A percentile compares a stretch with the other conserved stretches of the same genome.
These are phyloP conservation scores for Malurus melanocephalus DNA, from an alignment of 2,113 vertebrate species.

Conservation along the genomic window DNA sequence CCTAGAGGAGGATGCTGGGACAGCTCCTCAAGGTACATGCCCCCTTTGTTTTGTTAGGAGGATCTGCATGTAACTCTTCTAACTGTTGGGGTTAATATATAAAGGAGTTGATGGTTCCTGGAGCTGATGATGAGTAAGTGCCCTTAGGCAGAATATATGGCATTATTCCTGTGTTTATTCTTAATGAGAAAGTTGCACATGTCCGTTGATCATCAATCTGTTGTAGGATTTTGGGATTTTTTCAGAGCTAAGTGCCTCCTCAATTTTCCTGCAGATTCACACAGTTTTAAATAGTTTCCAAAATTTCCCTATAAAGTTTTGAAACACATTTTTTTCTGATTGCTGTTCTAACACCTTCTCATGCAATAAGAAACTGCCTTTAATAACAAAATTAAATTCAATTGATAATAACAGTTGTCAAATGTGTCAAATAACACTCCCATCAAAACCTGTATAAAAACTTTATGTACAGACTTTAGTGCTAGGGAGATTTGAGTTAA, in stretches of 20 bases:
- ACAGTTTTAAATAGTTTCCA: background rate
- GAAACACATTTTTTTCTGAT: background rate
- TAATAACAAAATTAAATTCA: background rate
- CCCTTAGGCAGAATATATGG: background rate
- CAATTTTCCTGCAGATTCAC: background rate
- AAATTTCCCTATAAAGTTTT: background rate
- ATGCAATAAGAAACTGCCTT: background rate
- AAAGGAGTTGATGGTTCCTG: background rate
- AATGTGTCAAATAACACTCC: background rate
- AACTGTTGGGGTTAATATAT: rapidly evolving
- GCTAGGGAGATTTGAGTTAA: background rate
- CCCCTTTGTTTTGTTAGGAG: background rate
- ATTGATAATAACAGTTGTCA: background rate
- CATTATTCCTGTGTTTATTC: background rate
- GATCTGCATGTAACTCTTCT: background rate
- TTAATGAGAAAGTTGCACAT: background rate
- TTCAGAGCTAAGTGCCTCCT: background rate
- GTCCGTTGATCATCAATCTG: background rate
- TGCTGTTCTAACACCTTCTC: background rate
- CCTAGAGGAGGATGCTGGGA: background rate
- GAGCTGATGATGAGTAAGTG: background rate
- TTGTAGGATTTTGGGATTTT: background rate
- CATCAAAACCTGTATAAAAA: background rate
- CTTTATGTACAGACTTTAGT: background rate
- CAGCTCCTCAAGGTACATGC: background rate